Percentiles rank a stretch among this genome's conserved stretches.
phyloP scores from a whole-genome alignment of 2,888 invertebrate species.

The Polydrusus tereticollis region DNA sequence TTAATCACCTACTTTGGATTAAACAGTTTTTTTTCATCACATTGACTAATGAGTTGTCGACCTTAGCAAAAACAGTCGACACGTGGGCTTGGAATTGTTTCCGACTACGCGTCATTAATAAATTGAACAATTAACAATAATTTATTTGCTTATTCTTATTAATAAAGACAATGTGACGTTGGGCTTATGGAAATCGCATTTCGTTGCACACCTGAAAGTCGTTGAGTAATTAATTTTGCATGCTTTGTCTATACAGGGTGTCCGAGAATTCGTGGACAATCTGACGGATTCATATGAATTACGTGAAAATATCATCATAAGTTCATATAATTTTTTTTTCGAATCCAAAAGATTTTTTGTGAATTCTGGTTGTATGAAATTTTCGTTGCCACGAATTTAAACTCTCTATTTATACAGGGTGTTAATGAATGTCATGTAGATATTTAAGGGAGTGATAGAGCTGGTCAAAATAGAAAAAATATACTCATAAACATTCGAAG shows the following conservation, averaged over 20 bases:
- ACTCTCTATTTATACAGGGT: too few relatives aligned
- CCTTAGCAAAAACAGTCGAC: neutral
- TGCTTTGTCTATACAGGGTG: neutral
- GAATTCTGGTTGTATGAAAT: too few relatives aligned
- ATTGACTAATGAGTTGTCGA: neutral
- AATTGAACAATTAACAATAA: constrained; percentile 17
- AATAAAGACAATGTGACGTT: constrained; percentile 10
- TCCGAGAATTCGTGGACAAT: too few relatives aligned
- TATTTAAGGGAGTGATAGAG: too few relatives aligned
- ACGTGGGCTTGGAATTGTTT: neutral
- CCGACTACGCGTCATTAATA: neutral
- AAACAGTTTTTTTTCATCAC: neutral
- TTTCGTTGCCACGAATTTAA: too few relatives aligned
- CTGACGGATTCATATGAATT: too few relatives aligned
- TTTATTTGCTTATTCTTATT: constrained; percentile 7
- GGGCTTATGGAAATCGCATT: constrained; percentile 12
- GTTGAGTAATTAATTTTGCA: neutral
- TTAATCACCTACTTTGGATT: neutral
- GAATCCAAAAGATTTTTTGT: too few relatives aligned
- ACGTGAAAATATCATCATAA: too few relatives aligned
- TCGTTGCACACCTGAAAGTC: constrained; percentile 18
- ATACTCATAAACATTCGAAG: too few relatives aligned
- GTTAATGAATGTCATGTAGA: too few relatives aligned
- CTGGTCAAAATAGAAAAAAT: too few relatives aligned
- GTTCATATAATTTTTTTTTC: too few relatives aligned